Conservation (phyloP, 2,113 vertebrate species). For the Aspiorhynchus laticeps region DNA sequence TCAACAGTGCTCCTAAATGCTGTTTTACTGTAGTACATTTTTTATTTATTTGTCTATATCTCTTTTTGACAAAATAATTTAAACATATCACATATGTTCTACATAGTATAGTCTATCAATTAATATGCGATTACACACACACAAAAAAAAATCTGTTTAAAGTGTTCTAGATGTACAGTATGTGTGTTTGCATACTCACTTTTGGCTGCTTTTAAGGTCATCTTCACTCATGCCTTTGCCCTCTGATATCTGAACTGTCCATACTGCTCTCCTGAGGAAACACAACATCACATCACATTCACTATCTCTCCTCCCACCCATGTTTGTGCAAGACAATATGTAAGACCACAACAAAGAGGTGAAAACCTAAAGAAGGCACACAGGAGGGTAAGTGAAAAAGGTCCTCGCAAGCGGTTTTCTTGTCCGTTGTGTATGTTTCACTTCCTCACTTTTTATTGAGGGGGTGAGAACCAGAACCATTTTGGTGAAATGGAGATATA, state of each 20-base stretch:
- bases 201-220: slow-evolving; percentile 69
- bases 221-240: slow-evolving; percentile 68
- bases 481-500: no score
- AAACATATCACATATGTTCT: no score
- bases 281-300: background rate
- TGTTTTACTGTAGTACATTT: no score
- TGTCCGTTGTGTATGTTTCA: background rate
- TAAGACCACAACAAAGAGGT: background rate
- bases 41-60: no score
- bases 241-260: slow-evolving; percentile 61
- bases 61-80: background rate
- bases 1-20: no score
- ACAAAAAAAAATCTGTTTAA: background rate
- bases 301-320: background rate
- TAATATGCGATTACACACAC: background rate
- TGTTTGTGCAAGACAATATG: no score
- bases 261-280: slow-evolving; percentile 57
- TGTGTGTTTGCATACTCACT: slow-evolving; percentile 62
- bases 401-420: background rate
- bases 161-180: no score
- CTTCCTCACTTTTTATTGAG: background rate
- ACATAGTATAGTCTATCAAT: background rate
- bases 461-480: no score
- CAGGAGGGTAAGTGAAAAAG: background rate
- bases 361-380: background rate